Base-by-base conservation (phyloP, 92 coral and sea anemone species). In the Porites rus region DNA sequence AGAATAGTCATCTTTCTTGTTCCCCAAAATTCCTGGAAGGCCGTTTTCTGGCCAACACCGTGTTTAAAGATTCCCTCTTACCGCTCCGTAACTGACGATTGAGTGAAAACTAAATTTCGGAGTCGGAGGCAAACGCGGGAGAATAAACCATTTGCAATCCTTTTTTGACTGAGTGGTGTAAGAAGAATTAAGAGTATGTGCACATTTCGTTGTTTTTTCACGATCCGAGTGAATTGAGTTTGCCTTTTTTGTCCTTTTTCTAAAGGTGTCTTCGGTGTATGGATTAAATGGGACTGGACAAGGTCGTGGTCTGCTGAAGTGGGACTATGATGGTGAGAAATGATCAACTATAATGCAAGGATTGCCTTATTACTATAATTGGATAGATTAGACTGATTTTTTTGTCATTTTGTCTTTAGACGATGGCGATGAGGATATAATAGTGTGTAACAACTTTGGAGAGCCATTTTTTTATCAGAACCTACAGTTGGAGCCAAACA, bases 361-460 rank as follows among this genome's bases (percentile, higher is more conserved):
- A 16, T 14, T 72, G 21, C 8, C 28, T 7, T 10, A 0, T 8
- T 21, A 3, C 19, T 11, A 7, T 21, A 3, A 31, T 58, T 22
- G 4, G 75, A 53, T 79, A 20, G 10, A 4, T 38, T 38, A 4
- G 46, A 38, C 46, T 38, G 46, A 38, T 38, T 3, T 38, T 38
- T 38, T 51, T 54, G 53, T 43, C 60, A 69, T 56, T 58, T 59
- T 1, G 31, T 59, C 17, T 85, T 20, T 52, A 96, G 98, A 93
- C 65, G 98, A 96, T 66, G 98, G 98, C 7, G 98, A 96, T 76
- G 97, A 92, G 65, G 98, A 96, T 78, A 89, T 96, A 16, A 91
- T 96, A 7, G 93, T 96, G 16, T 96, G 98, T 63, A 94, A 96
- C 78, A 96, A 96, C 63, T 87, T 96, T 60, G 98, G 98, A 54